These are phyloP conservation scores for Flexamia atlantica DNA, from an alignment of 2,888 invertebrate genomes.

Conservation along the genomic window DNA sequence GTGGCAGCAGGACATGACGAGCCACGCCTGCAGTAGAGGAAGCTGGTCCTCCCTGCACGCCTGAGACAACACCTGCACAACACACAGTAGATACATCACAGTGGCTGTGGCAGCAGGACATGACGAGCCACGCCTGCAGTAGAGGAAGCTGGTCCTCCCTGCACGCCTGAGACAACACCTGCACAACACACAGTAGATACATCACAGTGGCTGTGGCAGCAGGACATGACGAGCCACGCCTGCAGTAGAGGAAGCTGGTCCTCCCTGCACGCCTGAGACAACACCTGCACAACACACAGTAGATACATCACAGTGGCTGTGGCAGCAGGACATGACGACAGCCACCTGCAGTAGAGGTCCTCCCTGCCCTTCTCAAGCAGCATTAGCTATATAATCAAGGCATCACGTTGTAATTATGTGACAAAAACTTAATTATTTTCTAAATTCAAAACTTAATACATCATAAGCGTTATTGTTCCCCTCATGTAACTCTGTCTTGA, in stretches of 20 bases:
- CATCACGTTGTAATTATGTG: slow-evolving; percentile 67
- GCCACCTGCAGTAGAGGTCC: slow-evolving; percentile 93
- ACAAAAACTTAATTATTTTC: no score
- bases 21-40: slow-evolving; percentile 94
- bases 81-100: slow-evolving; percentile 61
- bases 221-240: slow-evolving; percentile 87
- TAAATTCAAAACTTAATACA: no score
- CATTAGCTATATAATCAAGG: slow-evolving; percentile 83
- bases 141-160: slow-evolving; percentile 88
- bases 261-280: slow-evolving; percentile 89
- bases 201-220: slow-evolving; percentile 87
- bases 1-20: slow-evolving; percentile 75
- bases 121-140: slow-evolving; percentile 91
- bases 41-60: slow-evolving; percentile 90
- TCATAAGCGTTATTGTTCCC: no score
- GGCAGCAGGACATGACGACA: slow-evolving; percentile 81
- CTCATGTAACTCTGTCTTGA: no score
- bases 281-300: slow-evolving; percentile 83
- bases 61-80: slow-evolving; percentile 89
- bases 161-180: slow-evolving; percentile 95
- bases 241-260: slow-evolving; percentile 91
- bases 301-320: slow-evolving; percentile 74
- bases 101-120: slow-evolving; percentile 77
- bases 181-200: slow-evolving; percentile 78
- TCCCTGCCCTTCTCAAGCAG: slow-evolving; percentile 91